Evolutionary conservation across 2,113 vertebrate genomes (phyloP).

Genomic region (Mirza zaza): DNA sequence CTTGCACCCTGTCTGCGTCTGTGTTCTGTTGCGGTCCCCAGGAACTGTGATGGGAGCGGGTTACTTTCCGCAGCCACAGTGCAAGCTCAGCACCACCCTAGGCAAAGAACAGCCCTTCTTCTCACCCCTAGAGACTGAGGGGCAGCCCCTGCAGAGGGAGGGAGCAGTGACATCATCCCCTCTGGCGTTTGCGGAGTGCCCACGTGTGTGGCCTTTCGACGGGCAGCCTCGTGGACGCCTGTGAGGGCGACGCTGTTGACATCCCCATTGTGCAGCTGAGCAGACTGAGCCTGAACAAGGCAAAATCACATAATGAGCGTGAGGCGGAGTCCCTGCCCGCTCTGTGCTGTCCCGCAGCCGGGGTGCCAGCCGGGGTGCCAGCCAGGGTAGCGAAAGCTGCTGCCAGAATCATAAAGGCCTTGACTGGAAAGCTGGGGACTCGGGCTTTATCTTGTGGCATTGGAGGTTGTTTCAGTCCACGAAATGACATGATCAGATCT

Average conservation of each 20-base stretch:
- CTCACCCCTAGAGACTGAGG: background rate
- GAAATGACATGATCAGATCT: background rate
- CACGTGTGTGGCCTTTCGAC: fast-evolving
- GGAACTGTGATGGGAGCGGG: background rate
- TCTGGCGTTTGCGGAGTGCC: no score
- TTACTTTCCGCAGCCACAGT: fast-evolving
- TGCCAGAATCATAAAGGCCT: background rate
- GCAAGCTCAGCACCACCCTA: background rate
- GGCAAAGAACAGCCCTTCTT: background rate
- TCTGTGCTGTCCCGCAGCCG: background rate
- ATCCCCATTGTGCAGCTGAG: background rate
- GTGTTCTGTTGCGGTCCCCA: fast-evolving
- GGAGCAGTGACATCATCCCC: background rate
- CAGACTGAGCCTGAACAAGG: background rate
- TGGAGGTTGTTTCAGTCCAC: background rate
- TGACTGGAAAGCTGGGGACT: background rate
- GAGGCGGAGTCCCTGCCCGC: background rate
- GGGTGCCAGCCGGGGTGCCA: fast-evolving
- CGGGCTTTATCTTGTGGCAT: background rate
- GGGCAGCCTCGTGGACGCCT: background rate
- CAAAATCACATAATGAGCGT: background rate
- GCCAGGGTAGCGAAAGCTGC: fast-evolving
- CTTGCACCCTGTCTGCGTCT: background rate
- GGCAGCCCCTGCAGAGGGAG: no score
- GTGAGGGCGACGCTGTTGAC: fast-evolving